Conservation (phyloP, 2,113 vertebrate species). For the Hirundichthys speculiger region DNA sequence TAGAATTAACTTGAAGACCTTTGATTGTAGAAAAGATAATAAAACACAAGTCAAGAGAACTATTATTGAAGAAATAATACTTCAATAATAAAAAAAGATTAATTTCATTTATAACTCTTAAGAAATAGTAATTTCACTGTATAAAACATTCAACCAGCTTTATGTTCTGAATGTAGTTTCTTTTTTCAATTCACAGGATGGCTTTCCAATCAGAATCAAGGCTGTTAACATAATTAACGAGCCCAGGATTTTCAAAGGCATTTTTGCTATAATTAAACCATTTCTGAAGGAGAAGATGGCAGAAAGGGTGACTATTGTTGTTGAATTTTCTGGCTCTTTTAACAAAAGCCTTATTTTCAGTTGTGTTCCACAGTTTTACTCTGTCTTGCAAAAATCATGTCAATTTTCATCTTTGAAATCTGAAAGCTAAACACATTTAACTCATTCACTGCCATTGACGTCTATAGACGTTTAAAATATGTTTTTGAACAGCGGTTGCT, state of each 20-base stretch:
- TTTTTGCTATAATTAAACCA: conserved; percentile 98
- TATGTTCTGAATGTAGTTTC: conserved; percentile 27
- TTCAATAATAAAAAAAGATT: too few species aligned
- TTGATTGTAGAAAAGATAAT: too few species aligned
- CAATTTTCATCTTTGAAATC: too few species aligned
- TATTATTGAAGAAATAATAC: too few species aligned
- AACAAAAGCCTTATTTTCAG: conserved; percentile 24
- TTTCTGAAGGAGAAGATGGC: conserved; percentile 99
- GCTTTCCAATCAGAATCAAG: conserved; percentile 98
- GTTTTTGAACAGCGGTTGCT: too few species aligned
- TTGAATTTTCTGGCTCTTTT: conserved; percentile 19
- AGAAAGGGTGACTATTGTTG: conserved; percentile 87
- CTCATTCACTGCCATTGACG: too few species aligned
- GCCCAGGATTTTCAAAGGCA: conserved; percentile 97
- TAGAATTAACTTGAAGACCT: too few species aligned
- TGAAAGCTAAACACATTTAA: too few species aligned
- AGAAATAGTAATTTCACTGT: too few species aligned
- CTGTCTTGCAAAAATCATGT: conserved; percentile 10
- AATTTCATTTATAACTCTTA: too few species aligned
- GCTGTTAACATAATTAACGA: conserved; percentile 97
- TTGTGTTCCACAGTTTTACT: background rate
- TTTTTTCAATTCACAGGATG: conserved; percentile 83
- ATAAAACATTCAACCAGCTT: conserved; percentile 20
- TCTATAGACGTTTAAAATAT: too few species aligned
- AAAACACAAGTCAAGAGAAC: too few species aligned